Base-by-base conservation (phyloP, 2,888 invertebrate genomes). In the Pantelozetes paolii region DNA sequence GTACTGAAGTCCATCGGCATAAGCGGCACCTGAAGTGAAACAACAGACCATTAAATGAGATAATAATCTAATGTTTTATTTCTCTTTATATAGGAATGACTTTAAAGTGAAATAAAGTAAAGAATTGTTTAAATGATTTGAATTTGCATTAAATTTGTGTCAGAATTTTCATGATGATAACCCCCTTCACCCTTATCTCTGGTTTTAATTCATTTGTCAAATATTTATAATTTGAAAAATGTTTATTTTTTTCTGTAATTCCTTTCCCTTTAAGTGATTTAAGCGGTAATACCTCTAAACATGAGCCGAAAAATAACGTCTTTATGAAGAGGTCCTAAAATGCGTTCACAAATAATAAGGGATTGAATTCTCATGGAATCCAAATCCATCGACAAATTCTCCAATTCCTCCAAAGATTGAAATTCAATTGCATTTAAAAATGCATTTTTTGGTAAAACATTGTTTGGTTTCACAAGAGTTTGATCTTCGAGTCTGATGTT, bases 291-390 rank as follows among this genome's bases (percentile, higher is more conserved):
- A 59, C 69, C 45, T 30, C 71, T 32, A 57, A 77, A 76, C 77
- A 79, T 78, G 5, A 84, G 78, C 18, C 83, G 73, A 83, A 90
- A 93, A 75, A 93, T 87, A 75, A 91, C 90, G 82, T 95, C 94
- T 82, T 91, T 91, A 84, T 96, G 94, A 78, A 87, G 84, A 0
- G 88, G 86, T 0, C 94, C 94, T 30, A 96, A 86, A 80, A 95
- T 90, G 79, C 95, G 86, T 83, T 92, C 91, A 77, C 91, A 89
- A 78, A 95, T 91, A 45, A 96, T 84, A 78, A 96, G 84, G 80
- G 93, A 89, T 84, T 95, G 93, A 82, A 89, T 89, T 79, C 93
- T 86, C 86, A 95, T 88, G 54, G 88, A 88, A 84, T 95, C 94
- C 79, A 90, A 85, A 84, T 96, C 94, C 0, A 87, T 85, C 69